Evolutionary conservation across 2,888 invertebrate species (phyloP).

Genomic region (Drosophila sordidula): DNA sequence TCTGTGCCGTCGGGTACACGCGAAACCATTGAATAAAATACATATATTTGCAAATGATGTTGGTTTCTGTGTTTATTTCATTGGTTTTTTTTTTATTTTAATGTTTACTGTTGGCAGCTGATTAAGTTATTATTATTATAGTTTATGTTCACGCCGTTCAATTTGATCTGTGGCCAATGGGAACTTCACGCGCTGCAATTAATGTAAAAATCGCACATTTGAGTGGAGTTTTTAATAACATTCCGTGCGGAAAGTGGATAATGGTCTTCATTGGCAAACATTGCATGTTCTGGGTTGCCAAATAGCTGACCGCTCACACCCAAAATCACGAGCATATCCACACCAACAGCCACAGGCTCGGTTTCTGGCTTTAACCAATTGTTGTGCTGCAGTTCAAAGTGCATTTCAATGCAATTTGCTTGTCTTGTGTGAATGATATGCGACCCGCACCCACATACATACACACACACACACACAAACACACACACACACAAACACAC

Average conservation of each 20-base stretch:
- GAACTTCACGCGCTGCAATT: constrained; percentile 20
- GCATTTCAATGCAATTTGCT: constrained; percentile 45
- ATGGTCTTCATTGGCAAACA: constrained; percentile 23
- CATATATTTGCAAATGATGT: constrained; percentile 6
- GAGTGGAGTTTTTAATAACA: constrained; percentile 24
- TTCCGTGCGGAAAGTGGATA: constrained; percentile 19
- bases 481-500: background rate
- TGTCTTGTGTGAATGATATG: constrained; percentile 36
- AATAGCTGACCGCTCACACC: background rate
- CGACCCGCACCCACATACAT: constrained; percentile 4
- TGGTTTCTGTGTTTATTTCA: background rate
- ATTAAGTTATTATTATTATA: constrained; percentile 58
- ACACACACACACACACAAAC: too few species aligned
- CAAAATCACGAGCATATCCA: background rate
- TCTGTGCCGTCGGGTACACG: constrained; percentile 6
- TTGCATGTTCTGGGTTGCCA: background rate
- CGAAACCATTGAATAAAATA: constrained; percentile 7
- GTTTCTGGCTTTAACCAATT: background rate
- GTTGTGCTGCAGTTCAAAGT: constrained; percentile 46
- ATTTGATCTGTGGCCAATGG: constrained; percentile 20
- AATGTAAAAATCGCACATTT: constrained; percentile 34
- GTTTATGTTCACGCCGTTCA: constrained; percentile 36
- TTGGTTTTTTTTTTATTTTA: constrained; percentile 7
- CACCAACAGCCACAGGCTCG: background rate
- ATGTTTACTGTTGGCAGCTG: constrained; percentile 45